A percentile compares a stretch with the other conserved stretches of the same genome.
Evolutionary conservation across 2,888 invertebrate species (phyloP).

Genomic region (Exocentrus adspersus): DNA sequence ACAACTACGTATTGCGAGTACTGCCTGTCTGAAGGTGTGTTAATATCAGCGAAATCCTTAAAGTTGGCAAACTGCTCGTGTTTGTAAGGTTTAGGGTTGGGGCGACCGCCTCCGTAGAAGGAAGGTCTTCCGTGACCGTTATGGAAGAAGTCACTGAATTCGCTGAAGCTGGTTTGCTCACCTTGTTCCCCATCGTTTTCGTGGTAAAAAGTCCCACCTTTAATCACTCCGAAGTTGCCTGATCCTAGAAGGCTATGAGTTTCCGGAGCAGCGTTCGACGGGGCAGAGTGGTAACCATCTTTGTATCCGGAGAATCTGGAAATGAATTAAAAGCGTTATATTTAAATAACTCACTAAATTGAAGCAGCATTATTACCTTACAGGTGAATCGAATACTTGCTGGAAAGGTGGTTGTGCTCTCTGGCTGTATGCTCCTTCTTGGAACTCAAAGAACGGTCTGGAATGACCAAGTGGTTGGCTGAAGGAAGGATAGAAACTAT

Average conservation of each 20-base stretch:
- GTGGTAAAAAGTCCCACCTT: constrained; percentile 87
- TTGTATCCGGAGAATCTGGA: constrained; percentile 61
- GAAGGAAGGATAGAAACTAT: constrained; percentile 83
- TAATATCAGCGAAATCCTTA: constrained; percentile 90
- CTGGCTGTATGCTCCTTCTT: constrained; percentile 72
- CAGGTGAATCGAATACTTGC: constrained; percentile 51
- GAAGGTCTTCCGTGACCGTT: constrained; percentile 80
- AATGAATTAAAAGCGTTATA: constrained; percentile 8
- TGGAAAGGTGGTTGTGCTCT: constrained; percentile 63
- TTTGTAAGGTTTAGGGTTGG: constrained; percentile 74
- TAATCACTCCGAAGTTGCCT: constrained; percentile 87
- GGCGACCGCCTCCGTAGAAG: constrained; percentile 64
- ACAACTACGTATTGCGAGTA: constrained; percentile 87
- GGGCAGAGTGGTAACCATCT: constrained; percentile 37
- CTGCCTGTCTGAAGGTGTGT: constrained; percentile 81
- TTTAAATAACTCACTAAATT: too few species aligned
- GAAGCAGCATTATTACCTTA: constrained; percentile 25
- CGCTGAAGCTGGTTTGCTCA: constrained; percentile 69
- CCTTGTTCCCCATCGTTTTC: constrained; percentile 75
- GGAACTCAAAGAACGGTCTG: constrained; percentile 69
- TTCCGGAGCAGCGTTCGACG: constrained; percentile 17
- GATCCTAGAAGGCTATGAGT: constrained; percentile 71
- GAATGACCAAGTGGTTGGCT: constrained; percentile 71
- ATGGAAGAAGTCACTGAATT: constrained; percentile 68
- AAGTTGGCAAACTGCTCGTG: constrained; percentile 90